phyloP scores from a whole-genome alignment of 2,888 invertebrate species.

The Oligia latruncula region DNA sequence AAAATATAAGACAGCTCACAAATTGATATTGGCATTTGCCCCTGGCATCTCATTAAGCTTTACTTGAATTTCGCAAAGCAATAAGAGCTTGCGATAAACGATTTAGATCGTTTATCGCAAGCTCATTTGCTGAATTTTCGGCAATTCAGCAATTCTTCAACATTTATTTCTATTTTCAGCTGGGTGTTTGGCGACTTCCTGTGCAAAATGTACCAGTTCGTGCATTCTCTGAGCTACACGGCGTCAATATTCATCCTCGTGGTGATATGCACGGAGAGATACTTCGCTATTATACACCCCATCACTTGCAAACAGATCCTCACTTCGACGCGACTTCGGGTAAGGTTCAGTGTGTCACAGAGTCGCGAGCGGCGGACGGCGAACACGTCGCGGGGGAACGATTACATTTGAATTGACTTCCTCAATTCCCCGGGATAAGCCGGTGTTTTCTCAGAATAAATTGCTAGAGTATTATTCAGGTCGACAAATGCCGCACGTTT shows the following conservation, averaged over 20 bases:
- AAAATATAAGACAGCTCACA: neutral
- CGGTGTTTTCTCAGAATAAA: conserved; percentile 36
- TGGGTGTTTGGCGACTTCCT: conserved; percentile 96
- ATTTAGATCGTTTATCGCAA: neutral
- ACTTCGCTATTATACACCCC: conserved; percentile 96
- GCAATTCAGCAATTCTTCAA: conserved; percentile 14
- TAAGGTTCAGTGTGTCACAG: conserved; percentile 83
- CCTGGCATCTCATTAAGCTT: conserved; percentile 7
- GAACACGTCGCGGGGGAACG: conserved; percentile 38
- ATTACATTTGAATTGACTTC: conserved; percentile 52
- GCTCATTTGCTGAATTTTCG: no score
- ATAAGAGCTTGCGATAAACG: conserved; percentile 1
- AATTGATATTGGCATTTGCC: conserved; percentile 4
- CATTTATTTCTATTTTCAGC: conserved; percentile 86
- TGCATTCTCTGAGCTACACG: conserved; percentile 96
- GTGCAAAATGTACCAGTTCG: conserved; percentile 97
- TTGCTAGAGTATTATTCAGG: conserved; percentile 29
- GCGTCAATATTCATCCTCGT: conserved; percentile 97
- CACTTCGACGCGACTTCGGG: conserved; percentile 93
- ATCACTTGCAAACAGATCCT: conserved; percentile 95
- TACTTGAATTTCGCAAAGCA: conserved; percentile 7
- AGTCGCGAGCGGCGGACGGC: conserved; percentile 1
- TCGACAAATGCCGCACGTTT: conserved; percentile 16
- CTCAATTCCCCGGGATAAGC: conserved; percentile 22
- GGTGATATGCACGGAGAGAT: conserved; percentile 96